Evolutionary conservation across 2,888 invertebrate genomes (phyloP).

Genomic region (Aphidoletes aphidimyza): DNA sequence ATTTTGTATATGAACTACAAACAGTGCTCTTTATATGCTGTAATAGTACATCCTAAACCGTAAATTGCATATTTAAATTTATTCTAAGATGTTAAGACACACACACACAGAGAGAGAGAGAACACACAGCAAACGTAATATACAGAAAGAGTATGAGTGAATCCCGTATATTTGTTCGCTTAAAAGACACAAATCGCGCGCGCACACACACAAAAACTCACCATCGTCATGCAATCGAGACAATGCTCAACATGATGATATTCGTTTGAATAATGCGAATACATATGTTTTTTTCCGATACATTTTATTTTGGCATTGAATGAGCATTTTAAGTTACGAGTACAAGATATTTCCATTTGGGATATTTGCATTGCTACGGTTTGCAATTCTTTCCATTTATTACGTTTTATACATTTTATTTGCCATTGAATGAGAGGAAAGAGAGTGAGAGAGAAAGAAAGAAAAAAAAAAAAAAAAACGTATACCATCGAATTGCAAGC

Average conservation of each 20-base stretch:
- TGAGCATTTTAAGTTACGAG: slow-evolving; percentile 32
- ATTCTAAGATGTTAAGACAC: neutral
- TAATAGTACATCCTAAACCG: neutral
- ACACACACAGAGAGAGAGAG: no score
- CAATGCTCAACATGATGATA: neutral
- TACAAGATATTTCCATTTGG: slow-evolving; percentile 50
- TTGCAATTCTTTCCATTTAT: slow-evolving; percentile 36
- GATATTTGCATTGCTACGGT: slow-evolving; percentile 47
- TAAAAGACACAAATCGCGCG: no score
- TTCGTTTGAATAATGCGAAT: no score
- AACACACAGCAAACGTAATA: no score
- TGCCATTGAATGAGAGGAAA: neutral
- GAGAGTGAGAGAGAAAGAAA: neutral
- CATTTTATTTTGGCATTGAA: slow-evolving; percentile 17
- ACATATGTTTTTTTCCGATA: neutral
- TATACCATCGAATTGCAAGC: neutral
- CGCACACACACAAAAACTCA: no score
- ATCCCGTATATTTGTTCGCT: no score
- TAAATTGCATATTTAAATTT: slow-evolving; percentile 37
- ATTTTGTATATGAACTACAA: slow-evolving; percentile 34
- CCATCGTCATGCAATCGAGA: no score
- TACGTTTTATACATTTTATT: slow-evolving; percentile 18
- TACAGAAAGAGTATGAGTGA: no score
- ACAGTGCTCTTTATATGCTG: neutral
- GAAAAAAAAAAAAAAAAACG: neutral